Percentiles rank a stretch among this genome's conserved stretches.
phyloP scores from a whole-genome alignment of 2,113 vertebrate species.

The Pseudolaguvia tuberculata region DNA sequence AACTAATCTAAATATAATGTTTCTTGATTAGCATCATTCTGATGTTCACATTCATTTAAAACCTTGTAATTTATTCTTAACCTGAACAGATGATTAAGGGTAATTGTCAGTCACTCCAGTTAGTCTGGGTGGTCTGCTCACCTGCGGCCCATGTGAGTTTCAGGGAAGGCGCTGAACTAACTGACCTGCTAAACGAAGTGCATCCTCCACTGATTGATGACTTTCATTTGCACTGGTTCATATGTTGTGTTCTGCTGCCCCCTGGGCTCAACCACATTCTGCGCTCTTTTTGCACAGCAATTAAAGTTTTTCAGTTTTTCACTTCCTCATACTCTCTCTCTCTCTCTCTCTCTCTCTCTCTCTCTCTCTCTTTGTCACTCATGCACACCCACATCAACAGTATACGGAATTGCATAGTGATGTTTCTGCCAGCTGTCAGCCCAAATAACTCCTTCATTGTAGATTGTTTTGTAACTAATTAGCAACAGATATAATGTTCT shows the following conservation, averaged over 20 bases:
- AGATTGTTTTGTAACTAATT: slow-evolving; percentile 1
- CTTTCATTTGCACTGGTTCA: slow-evolving; percentile 49
- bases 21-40: background rate
- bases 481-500: background rate
- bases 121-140: background rate
- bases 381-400: background rate
- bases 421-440: background rate
- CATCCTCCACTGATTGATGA: slow-evolving; percentile 48
- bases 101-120: background rate
- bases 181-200: slow-evolving; percentile 17
- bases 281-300: slow-evolving; percentile 46
- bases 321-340: too few relatives aligned
- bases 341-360: background rate
- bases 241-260: slow-evolving; percentile 38
- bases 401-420: background rate
- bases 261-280: slow-evolving; percentile 37
- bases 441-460: background rate
- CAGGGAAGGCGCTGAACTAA: background rate
- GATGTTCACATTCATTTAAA: background rate
- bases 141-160: slow-evolving; percentile 15
- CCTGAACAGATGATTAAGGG: background rate
- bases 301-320: slow-evolving; percentile 25
- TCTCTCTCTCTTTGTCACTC: background rate
- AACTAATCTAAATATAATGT: background rate
- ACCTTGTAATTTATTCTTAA: background rate